Percentiles rank a stretch among this genome's conserved stretches.
phyloP scores from a whole-genome alignment of 2,113 vertebrate genomes.

The Pitta sordida region DNA sequence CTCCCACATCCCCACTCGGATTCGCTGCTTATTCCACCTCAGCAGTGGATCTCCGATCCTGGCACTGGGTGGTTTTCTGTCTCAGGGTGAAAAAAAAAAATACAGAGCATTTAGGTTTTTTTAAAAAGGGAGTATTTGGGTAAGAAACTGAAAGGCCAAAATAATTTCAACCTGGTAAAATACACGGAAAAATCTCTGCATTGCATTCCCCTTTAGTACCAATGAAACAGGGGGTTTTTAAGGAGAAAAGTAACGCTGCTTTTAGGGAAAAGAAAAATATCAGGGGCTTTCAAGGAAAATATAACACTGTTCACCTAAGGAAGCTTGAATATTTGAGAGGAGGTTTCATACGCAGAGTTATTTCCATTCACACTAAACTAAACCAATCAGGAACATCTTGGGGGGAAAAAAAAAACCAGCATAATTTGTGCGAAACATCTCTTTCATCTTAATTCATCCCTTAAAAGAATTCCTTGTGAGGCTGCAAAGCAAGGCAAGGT shows the following conservation, averaged over 20 bases:
- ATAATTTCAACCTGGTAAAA: background rate
- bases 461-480: background rate
- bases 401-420: too few relatives aligned
- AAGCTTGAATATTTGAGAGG: background rate
- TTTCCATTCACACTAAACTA: background rate
- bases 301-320: background rate
- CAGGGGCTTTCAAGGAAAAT: background rate
- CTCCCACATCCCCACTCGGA: background rate
- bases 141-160: background rate
- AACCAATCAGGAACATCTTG: background rate
- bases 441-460: background rate
- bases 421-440: background rate
- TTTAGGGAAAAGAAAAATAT: background rate
- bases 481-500: background rate
- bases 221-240: background rate
- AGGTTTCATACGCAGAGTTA: background rate
- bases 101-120: accelerated
- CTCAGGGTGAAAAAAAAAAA: background rate
- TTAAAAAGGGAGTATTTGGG: background rate
- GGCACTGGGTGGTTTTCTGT: background rate
- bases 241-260: background rate
- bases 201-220: background rate
- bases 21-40: background rate
- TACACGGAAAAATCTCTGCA: background rate
- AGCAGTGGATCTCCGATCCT: background rate